phyloP scores from a whole-genome alignment of 2,797 vertebrate genomes.

The Podargus strigoides region DNA sequence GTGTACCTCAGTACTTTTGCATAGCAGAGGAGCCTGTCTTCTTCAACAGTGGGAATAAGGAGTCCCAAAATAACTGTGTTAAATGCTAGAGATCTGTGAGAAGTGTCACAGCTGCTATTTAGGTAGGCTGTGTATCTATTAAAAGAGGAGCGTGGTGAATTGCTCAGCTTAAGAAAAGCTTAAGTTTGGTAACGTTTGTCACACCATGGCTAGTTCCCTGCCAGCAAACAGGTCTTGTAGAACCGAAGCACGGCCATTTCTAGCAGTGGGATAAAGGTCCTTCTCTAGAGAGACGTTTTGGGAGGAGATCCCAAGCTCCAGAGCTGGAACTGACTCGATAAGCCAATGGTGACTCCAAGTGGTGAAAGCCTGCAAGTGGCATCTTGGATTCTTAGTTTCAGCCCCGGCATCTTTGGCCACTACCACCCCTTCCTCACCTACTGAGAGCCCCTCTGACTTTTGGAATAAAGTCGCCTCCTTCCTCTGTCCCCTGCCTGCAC shows the following conservation, averaged over 20 bases:
- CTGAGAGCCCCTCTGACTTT: not conserved
- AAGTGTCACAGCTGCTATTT: slow-evolving; percentile 30
- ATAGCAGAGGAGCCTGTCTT: not conserved
- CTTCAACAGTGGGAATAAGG: not conserved
- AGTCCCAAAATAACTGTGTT: slow-evolving; percentile 16
- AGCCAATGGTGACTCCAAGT: slow-evolving; percentile 24
- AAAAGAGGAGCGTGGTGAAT: not conserved
- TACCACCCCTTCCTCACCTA: not conserved
- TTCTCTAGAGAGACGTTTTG: not conserved
- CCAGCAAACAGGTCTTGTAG: not conserved
- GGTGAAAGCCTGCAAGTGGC: not conserved
- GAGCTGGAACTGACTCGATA: not conserved
- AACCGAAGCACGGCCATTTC: not conserved
- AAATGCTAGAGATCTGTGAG: slow-evolving; percentile 9
- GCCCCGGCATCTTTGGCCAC: not conserved
- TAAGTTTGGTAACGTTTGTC: not conserved
- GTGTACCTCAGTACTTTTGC: not conserved
- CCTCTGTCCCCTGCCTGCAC: not conserved
- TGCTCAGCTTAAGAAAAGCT: not conserved
- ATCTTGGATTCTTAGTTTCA: not conserved
- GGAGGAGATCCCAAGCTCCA: not conserved
- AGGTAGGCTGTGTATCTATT: not conserved
- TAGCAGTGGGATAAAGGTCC: not conserved
- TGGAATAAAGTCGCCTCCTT: not conserved
- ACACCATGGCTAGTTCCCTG: not conserved